Conservation (phyloP, 2,888 invertebrate genomes). For the Tyria jacobaeae region DNA sequence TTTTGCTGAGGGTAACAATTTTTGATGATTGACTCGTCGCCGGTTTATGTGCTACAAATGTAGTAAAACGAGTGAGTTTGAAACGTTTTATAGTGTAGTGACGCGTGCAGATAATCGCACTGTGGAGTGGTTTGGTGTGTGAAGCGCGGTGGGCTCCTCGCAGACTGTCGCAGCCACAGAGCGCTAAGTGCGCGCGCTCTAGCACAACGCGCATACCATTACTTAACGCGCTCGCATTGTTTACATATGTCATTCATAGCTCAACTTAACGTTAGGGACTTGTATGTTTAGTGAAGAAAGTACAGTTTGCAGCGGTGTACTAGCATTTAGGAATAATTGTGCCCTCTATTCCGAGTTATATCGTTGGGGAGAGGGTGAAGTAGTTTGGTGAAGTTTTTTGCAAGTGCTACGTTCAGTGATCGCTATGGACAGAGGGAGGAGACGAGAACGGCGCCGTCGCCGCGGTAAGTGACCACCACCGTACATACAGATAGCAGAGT, state of each 20-base stretch:
- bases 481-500: background rate
- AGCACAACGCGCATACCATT: background rate
- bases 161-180: background rate
- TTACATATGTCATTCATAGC: background rate
- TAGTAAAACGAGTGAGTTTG: background rate
- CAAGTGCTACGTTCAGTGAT: background rate
- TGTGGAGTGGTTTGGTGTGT: background rate
- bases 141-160: background rate
- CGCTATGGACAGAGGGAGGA: background rate
- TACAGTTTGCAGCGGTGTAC: no score
- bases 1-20: no score
- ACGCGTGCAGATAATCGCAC: background rate
- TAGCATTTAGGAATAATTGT: background rate
- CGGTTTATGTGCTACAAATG: background rate
- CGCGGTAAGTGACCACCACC: constrained; percentile 2
- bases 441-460: constrained; percentile 1
- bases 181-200: background rate
- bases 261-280: background rate
- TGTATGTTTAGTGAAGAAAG: background rate
- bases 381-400: background rate
- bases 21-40: background rate
- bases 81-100: background rate
- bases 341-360: background rate
- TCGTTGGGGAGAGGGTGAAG: background rate
- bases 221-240: background rate